Conservation (phyloP, 2,113 vertebrate species). For the Corydoras sp. region DNA sequence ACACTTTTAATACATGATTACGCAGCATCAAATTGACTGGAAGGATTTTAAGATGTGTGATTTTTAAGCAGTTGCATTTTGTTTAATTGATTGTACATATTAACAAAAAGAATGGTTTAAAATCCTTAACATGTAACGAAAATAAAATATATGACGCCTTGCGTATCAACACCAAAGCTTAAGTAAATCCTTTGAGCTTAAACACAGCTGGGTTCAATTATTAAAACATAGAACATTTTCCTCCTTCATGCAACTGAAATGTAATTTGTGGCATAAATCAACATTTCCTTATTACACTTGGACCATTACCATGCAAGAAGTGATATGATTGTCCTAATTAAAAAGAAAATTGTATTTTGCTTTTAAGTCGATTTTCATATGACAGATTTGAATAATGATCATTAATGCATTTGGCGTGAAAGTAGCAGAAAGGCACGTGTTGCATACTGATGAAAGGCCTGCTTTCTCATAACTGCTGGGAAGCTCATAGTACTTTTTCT, state of each 20-base stretch:
- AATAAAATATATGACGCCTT: too few species aligned
- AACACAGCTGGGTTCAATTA: not conserved
- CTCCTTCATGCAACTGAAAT: constrained; percentile 5
- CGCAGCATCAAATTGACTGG: too few species aligned
- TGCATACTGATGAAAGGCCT: constrained; percentile 42
- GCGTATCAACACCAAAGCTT: too few species aligned
- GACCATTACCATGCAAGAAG: constrained; percentile 32
- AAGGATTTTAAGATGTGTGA: too few species aligned
- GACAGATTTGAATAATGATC: constrained; percentile 55
- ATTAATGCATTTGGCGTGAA: constrained; percentile 42
- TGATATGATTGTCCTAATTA: constrained; percentile 55
- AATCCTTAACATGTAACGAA: too few species aligned
- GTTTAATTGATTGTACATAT: too few species aligned
- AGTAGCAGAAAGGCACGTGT: constrained; percentile 36
- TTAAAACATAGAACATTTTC: constrained; percentile 9
- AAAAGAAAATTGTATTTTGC: constrained; percentile 37
- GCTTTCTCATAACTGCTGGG: constrained; percentile 13
- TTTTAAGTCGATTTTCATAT: constrained; percentile 48
- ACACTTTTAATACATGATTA: too few species aligned
- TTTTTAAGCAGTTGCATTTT: too few species aligned
- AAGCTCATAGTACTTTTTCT: not conserved
- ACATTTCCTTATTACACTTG: constrained; percentile 20
- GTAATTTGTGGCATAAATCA: constrained; percentile 3
- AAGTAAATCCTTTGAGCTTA: not conserved
- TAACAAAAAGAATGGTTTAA: too few species aligned